phyloP scores from a whole-genome alignment of 2,113 vertebrate genomes.

The Sinocyclocheilus anophthalmus region DNA sequence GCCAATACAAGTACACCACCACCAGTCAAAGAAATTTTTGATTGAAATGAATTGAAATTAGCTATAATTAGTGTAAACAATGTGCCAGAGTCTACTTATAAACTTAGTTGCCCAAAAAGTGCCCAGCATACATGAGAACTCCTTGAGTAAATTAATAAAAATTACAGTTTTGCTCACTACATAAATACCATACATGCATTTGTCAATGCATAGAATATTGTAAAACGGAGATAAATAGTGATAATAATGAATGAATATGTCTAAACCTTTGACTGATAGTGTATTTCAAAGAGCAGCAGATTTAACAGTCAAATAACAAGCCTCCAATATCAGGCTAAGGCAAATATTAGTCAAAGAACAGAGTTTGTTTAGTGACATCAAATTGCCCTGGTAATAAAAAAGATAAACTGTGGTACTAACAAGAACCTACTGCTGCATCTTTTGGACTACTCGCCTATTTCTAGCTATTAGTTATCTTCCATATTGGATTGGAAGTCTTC shows the following conservation, averaged over 20 bases:
- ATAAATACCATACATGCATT: neutral
- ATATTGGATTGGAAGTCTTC: neutral
- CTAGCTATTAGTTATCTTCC: neutral
- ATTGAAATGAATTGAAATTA: neutral
- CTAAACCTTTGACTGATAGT: neutral
- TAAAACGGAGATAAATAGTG: neutral
- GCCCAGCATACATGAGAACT: neutral
- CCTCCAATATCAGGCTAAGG: slow-evolving; percentile 6
- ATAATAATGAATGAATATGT: neutral
- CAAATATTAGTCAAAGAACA: neutral
- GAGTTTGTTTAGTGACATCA: slow-evolving; percentile 15
- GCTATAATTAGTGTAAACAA: neutral
- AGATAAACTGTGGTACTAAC: neutral
- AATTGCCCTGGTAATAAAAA: neutral
- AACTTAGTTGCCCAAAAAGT: neutral
- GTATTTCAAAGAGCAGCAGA: neutral
- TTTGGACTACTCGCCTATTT: neutral
- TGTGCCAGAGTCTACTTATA: neutral
- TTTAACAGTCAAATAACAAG: slow-evolving; percentile 39
- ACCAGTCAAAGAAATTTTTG: neutral
- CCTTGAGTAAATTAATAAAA: neutral
- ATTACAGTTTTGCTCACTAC: neutral
- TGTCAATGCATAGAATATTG: no score
- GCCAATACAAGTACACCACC: neutral
- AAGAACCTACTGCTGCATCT: neutral